Conservation (phyloP, 2,797 vertebrate species). For the Anolis apletophallus region DNA sequence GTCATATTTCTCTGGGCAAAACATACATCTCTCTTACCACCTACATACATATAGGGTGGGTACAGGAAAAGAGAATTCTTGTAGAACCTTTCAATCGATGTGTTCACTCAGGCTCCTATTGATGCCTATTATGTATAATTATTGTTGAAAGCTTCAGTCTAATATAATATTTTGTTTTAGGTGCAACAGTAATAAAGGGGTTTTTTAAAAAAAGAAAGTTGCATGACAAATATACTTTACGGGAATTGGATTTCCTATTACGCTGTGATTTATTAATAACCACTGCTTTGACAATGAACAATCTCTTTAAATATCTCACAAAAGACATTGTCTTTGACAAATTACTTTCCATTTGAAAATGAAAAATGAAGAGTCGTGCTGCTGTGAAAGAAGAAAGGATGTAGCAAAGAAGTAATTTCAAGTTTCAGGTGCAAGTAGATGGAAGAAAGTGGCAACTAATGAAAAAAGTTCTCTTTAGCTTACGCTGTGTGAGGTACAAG, state of each 20-base stretch:
- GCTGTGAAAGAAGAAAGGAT: conserved; percentile 46
- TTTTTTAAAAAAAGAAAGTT: conserved; percentile 39
- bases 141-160: conserved; percentile 19
- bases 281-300: conserved; percentile 62
- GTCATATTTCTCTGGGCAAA: neutral
- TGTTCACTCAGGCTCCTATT: conserved; percentile 4
- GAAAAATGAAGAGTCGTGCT: conserved; percentile 62
- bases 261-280: conserved; percentile 67
- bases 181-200: conserved; percentile 37
- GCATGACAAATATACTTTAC: conserved; percentile 53
- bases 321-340: conserved; percentile 63
- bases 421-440: conserved; percentile 63
- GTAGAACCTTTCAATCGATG: neutral
- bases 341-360: conserved; percentile 64
- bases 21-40: neutral
- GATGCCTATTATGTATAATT: neutral
- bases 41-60: accelerated
- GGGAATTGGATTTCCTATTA: conserved; percentile 63
- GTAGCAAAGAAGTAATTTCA: conserved; percentile 59
- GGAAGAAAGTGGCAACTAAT: conserved; percentile 54
- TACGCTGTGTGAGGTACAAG: conserved; percentile 62
- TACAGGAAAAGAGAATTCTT: no score
- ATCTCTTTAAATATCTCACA: conserved; percentile 66
- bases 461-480: conserved; percentile 59
- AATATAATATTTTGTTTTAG: conserved; percentile 27